Evolutionary conservation across 2,797 vertebrate genomes (phyloP).

Genomic region (Coendou prehensilis): DNA sequence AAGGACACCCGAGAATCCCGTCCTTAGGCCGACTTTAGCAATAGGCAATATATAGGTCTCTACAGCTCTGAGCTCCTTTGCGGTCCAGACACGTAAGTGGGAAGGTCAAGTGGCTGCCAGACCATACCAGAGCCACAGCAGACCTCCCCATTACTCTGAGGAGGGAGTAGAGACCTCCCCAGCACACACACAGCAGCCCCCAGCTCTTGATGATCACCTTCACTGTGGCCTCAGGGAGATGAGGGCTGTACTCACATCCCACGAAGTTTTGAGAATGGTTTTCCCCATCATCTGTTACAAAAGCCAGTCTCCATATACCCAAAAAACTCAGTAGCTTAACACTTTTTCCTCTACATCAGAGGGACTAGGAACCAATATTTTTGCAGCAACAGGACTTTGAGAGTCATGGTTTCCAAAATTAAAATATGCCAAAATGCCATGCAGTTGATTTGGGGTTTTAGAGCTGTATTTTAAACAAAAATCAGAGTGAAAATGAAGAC

Average conservation of each 20-base stretch:
- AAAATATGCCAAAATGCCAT: slow-evolving; percentile 79
- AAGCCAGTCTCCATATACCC: not conserved
- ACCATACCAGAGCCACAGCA: not conserved
- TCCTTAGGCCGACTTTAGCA: not conserved
- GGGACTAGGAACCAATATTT: slow-evolving; percentile 14
- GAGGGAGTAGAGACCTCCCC: not conserved
- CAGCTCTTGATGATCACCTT: not conserved
- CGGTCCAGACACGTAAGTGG: not conserved
- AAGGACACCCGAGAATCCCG: not conserved
- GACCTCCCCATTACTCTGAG: not conserved
- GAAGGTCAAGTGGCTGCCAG: not conserved
- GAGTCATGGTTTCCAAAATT: slow-evolving; percentile 54
- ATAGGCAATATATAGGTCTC: not conserved
- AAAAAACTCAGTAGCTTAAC: not conserved
- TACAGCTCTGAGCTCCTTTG: not conserved
- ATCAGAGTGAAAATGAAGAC: slow-evolving; percentile 83
- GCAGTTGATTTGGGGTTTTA: slow-evolving; percentile 84
- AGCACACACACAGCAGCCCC: not conserved
- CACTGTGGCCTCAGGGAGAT: not conserved
- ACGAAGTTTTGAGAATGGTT: not conserved
- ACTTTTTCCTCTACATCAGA: not conserved
- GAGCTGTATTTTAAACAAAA: slow-evolving; percentile 85
- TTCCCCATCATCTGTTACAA: not conserved
- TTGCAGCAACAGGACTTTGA: slow-evolving; percentile 27
- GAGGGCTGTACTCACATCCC: not conserved